phyloP scores from a whole-genome alignment of 2,797 vertebrate species.

The Bufotes viridis region DNA sequence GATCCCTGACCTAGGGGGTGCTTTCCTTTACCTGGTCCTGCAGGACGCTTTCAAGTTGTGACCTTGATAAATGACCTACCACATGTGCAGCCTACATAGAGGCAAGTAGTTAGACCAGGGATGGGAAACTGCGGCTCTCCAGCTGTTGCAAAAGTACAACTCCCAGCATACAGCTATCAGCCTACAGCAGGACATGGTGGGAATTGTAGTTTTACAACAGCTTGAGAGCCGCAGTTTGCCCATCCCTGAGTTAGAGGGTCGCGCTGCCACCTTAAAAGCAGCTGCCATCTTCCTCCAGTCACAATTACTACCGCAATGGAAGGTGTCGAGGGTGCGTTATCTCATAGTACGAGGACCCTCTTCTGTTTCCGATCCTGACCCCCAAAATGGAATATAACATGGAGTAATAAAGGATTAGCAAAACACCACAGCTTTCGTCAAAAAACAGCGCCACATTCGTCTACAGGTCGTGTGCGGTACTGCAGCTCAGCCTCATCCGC shows the following conservation, averaged over 20 bases:
- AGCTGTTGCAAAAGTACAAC: too few species aligned
- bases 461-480: neutral
- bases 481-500: neutral
- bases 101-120: neutral
- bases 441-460: neutral
- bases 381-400: too few species aligned
- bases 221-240: too few species aligned
- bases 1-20: too few species aligned
- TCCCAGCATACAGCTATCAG: too few species aligned
- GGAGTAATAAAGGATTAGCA: neutral
- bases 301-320: neutral
- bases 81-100: neutral
- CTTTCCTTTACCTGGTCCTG: neutral
- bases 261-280: neutral
- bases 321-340: neutral
- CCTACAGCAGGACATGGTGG: too few species aligned
- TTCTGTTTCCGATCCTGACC: neutral
- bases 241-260: neutral
- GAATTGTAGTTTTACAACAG: too few species aligned
- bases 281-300: neutral
- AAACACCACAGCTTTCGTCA: neutral
- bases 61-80: neutral
- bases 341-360: neutral
- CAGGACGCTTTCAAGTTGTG: neutral
- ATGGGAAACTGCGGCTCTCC: too few species aligned